Evolutionary conservation across 2,113 vertebrate genomes (phyloP), one percentile per base, ranked within the genome.

Genomic region (Leptosomus discolor): DNA sequence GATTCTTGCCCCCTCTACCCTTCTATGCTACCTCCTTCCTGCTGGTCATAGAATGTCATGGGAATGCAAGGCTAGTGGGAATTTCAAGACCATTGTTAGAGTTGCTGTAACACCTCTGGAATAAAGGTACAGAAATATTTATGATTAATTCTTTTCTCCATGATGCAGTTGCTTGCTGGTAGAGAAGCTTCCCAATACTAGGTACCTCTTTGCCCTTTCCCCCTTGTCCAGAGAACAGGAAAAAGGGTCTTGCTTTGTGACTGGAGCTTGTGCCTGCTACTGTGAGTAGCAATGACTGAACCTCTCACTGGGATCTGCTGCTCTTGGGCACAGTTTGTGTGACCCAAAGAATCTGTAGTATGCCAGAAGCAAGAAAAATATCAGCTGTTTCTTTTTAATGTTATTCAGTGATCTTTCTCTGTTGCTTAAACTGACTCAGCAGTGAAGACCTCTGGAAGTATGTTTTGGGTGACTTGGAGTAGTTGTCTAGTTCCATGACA

Each of bases 31-130:
- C 11, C 22, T 56, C 30, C 16, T 75, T 56, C 20, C 29, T 64
- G 9, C 4, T 26, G 6, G 45, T 12, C 1, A 0, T 2, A 7
- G 61, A 21, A 7, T n/a, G 2, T 12, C 5, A 12, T 11, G 15
- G 67, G 16, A 54, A 2, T 8, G 13, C 11, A 13, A 50, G 74
- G 23, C 11, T 0, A 3, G 29, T 4, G 10, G 6, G 37, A 21
- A 20, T 30, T 81, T 70, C 11, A 23, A 50, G 53, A 30, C 3
- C 11, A 2, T 1, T 3, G 21, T 26, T 43, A 13, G 36, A 73
- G 10, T 39, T 83, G 29, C 53, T 74, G 11, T 39, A 34, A 23
- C 37, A 11, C 12, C 10, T 60, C 57, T 65, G n/a, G n/a, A 85
- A 27, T 37, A 58, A 69, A 90, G 36, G 65, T 82, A 60, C 11